These are phyloP conservation scores for Perognathus longimembris DNA, from an alignment of 2,113 vertebrate species.

Conservation along the genomic window DNA sequence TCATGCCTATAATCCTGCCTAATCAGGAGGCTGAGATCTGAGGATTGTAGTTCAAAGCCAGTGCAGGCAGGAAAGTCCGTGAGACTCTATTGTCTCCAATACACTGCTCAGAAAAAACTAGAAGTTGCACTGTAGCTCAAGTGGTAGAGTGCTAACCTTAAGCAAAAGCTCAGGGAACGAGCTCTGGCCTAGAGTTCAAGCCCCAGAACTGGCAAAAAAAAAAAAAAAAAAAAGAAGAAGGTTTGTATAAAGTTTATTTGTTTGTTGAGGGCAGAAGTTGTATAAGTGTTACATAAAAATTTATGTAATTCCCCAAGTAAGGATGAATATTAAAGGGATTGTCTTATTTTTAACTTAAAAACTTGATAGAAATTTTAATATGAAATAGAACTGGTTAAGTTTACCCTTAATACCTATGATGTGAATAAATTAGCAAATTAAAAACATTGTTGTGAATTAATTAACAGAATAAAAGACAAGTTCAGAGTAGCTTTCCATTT, in stretches of 20 bases:
- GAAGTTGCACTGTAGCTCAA: too few relatives aligned
- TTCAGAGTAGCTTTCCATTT: background rate
- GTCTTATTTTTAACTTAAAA: background rate
- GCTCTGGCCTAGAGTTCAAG: too few relatives aligned
- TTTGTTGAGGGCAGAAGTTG: background rate
- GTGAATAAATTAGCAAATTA: constrained; percentile 2
- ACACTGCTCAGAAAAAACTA: too few relatives aligned
- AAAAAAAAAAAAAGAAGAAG: background rate
- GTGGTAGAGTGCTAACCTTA: too few relatives aligned
- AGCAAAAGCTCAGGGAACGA: too few relatives aligned
- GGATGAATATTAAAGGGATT: background rate
- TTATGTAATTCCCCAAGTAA: too few relatives aligned
- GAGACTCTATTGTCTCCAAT: too few relatives aligned
- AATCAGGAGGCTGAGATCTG: too few relatives aligned
- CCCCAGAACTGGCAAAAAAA: too few relatives aligned
- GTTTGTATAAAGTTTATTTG: background rate
- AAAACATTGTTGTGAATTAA: background rate
- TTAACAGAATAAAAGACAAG: background rate
- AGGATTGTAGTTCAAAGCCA: too few relatives aligned
- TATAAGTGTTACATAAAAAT: background rate
- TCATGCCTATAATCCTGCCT: too few relatives aligned
- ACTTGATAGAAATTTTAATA: background rate
- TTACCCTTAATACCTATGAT: background rate
- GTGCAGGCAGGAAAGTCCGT: too few relatives aligned
- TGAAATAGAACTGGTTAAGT: background rate